Percentiles rank a stretch among this genome's conserved stretches.
Evolutionary conservation across 1,140 invertebrate genomes (phyloP).

Genomic region (Glomeris maerens): DNA sequence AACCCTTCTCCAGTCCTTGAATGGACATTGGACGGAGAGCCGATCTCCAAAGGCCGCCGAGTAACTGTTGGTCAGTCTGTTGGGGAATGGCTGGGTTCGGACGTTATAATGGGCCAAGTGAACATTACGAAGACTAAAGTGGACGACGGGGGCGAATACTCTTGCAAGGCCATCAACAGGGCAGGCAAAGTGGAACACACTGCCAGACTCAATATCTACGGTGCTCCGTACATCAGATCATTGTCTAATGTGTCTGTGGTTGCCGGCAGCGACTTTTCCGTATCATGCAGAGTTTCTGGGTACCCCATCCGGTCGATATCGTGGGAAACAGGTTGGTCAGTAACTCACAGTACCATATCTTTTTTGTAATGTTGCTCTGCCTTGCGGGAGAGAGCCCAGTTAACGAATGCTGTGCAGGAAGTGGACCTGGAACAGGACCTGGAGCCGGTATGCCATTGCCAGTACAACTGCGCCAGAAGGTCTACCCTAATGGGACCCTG

Average conservation of each 20-base stretch:
- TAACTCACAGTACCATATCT: too few relatives aligned
- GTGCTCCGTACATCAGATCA: conserved; percentile 68
- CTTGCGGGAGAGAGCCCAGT: conserved; percentile 4
- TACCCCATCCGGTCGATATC: conserved; percentile 75
- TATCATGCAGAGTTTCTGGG: conserved; percentile 84
- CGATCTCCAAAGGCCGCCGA: conserved; percentile 24
- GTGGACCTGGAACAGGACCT: too few relatives aligned
- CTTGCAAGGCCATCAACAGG: conserved; percentile 68
- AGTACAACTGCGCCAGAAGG: conserved; percentile 63
- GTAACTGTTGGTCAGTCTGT: conserved; percentile 1
- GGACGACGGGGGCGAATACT: conserved; percentile 82
- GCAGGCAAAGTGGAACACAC: conserved; percentile 59
- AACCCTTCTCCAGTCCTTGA: conserved; percentile 50
- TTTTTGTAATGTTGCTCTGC: background rate
- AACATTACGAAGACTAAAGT: conserved; percentile 78
- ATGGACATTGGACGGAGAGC: conserved; percentile 34
- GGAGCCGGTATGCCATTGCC: conserved; percentile 52
- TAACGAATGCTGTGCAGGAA: too few relatives aligned
- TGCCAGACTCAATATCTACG: conserved; percentile 79
- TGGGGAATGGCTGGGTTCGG: too few relatives aligned
- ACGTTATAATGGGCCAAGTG: conserved; percentile 85
- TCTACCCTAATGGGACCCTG: conserved; percentile 57
- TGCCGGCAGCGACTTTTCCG: conserved; percentile 63
- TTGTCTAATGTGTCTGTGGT: conserved; percentile 85
- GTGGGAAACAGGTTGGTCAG: conserved; percentile 65